phyloP scores from a whole-genome alignment of 1,140 invertebrate species.

The Lepidotrigona ventralis region DNA sequence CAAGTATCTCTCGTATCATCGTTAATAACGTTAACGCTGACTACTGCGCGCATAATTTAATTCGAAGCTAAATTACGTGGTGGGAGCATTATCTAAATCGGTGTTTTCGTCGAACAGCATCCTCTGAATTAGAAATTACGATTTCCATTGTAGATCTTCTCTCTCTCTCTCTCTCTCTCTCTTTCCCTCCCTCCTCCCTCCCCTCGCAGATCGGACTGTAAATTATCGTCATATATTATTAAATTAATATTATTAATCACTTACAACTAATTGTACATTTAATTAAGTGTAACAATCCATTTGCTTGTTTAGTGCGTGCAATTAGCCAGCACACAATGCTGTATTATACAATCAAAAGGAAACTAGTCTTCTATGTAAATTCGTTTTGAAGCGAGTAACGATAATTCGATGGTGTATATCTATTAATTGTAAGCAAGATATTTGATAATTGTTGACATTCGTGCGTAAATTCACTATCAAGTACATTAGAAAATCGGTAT shows the following conservation, averaged over 20 bases:
- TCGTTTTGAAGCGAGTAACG: background rate
- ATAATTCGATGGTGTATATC: background rate
- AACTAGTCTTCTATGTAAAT: background rate
- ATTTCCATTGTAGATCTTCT: background rate
- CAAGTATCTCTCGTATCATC: slow-evolving; percentile 13
- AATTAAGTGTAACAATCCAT: background rate
- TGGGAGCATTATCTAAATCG: slow-evolving; percentile 16
- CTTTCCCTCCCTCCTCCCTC: too few species aligned
- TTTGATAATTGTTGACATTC: background rate
- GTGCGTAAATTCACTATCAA: background rate
- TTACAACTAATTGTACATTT: background rate
- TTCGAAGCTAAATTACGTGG: slow-evolving; percentile 14
- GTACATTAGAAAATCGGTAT: background rate
- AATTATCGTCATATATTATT: background rate
- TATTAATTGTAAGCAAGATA: background rate
- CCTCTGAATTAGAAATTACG: slow-evolving; percentile 19
- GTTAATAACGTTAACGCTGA: slow-evolving; percentile 23
- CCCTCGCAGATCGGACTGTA: background rate
- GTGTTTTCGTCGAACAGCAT: background rate
- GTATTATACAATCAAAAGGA: background rate
- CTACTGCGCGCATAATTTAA: slow-evolving; percentile 8
- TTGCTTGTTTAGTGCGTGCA: background rate
- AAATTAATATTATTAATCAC: slow-evolving; percentile 11
- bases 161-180: too few species aligned
- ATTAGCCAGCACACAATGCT: background rate